Conservation (phyloP, 2,888 invertebrate genomes). For the Apodemia mormo region DNA sequence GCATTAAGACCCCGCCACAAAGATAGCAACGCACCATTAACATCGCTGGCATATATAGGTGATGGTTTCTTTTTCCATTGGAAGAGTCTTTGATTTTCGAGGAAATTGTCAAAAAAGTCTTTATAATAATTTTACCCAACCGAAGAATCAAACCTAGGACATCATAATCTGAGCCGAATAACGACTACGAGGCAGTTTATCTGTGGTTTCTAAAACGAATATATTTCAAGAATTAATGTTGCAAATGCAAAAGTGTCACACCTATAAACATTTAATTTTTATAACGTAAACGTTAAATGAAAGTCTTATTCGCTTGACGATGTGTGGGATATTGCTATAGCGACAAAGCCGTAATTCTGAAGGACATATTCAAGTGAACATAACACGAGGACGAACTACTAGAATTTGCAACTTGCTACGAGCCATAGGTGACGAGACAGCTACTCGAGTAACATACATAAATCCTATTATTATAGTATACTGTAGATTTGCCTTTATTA, state of each 20-base stretch:
- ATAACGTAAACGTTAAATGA: not conserved
- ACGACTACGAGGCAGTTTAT: too few relatives aligned
- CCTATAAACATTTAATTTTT: not conserved
- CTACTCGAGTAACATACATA: constrained; percentile 3
- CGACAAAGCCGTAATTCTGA: not conserved
- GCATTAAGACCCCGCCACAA: too few relatives aligned
- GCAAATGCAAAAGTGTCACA: not conserved
- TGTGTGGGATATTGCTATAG: not conserved
- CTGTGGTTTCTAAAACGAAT: too few relatives aligned
- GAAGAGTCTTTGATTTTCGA: too few relatives aligned
- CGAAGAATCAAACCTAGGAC: too few relatives aligned
- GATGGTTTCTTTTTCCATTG: too few relatives aligned
- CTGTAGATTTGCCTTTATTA: too few relatives aligned
- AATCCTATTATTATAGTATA: not conserved
- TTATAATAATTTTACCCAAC: too few relatives aligned
- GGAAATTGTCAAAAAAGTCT: too few relatives aligned
- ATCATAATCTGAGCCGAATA: too few relatives aligned
- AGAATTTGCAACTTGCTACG: not conserved
- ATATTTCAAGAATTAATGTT: not conserved
- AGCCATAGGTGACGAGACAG: not conserved
- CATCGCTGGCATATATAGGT: too few relatives aligned
- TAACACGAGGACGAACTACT: not conserved
- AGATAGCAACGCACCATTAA: too few relatives aligned
- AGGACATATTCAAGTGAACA: not conserved
- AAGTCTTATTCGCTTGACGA: not conserved